Percentiles rank a stretch among this genome's conserved stretches.
These are phyloP conservation scores for Osmoderma eremita DNA, from an alignment of 2,888 invertebrate species.

Conservation along the genomic window DNA sequence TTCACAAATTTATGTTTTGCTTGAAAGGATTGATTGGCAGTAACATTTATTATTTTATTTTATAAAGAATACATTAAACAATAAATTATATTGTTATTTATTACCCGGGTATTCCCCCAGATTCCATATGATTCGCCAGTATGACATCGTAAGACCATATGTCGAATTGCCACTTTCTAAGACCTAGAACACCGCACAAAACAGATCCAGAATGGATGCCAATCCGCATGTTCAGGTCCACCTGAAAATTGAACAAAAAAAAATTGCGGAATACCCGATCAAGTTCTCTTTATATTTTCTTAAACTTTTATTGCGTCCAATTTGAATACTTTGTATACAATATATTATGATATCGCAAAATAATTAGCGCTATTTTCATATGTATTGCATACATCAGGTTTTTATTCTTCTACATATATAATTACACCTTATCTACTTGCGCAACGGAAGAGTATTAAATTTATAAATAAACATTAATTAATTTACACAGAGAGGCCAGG, in stretches of 20 bases:
- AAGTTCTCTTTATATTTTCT: not conserved
- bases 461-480: slow-evolving; percentile 41
- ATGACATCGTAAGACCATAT: slow-evolving; percentile 96
- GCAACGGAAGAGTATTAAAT: slow-evolving; percentile 30
- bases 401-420: not conserved
- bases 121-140: slow-evolving; percentile 96
- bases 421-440: slow-evolving; percentile 28
- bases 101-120: slow-evolving; percentile 96
- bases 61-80: slow-evolving; percentile 19
- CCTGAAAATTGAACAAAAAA: slow-evolving; percentile 66
- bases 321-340: not conserved
- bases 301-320: not conserved
- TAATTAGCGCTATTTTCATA: too few relatives aligned
- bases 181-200: slow-evolving; percentile 93
- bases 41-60: not conserved
- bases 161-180: slow-evolving; percentile 93
- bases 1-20: too few relatives aligned
- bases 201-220: slow-evolving; percentile 97
- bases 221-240: slow-evolving; percentile 96
- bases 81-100: slow-evolving; percentile 46
- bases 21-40: too few relatives aligned
- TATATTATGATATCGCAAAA: not conserved
- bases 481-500: slow-evolving; percentile 24
- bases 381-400: too few relatives aligned
- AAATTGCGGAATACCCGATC: not conserved